A percentile compares a stretch with the other conserved stretches of the same genome.
phyloP scores from a whole-genome alignment of 2,113 vertebrate genomes.

The Ranitomeya variabilis region DNA sequence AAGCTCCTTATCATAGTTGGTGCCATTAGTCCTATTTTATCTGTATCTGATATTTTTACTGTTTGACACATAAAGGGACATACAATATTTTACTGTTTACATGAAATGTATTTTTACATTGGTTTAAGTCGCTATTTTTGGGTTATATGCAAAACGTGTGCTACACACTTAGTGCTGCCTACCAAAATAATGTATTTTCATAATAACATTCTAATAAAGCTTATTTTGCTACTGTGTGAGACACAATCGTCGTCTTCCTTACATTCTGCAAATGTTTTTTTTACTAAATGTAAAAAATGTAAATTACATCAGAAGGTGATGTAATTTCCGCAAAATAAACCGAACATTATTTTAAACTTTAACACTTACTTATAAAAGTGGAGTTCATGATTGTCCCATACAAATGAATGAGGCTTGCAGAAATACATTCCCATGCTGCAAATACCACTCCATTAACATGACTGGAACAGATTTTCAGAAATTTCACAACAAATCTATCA shows the following conservation, averaged over 20 bases:
- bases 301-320: no score
- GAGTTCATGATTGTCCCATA: background rate
- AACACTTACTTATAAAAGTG: background rate
- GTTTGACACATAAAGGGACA: background rate
- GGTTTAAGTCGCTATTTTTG: background rate
- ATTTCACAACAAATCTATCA: background rate
- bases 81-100: background rate
- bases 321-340: no score
- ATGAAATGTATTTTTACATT: background rate
- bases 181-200: constrained; percentile 15
- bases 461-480: background rate
- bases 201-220: constrained; percentile 25
- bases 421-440: background rate
- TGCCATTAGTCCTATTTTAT: background rate
- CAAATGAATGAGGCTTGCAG: background rate
- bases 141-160: background rate
- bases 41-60: background rate
- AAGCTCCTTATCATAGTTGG: background rate
- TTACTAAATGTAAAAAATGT: background rate
- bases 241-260: background rate
- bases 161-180: background rate
- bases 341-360: background rate
- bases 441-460: background rate
- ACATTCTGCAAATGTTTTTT: background rate
- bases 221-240: constrained; percentile 33